A percentile compares a stretch with the other conserved stretches of the same genome.
These are phyloP conservation scores for Philopedon plagiatum DNA, from an alignment of 2,888 invertebrate species.

Conservation along the genomic window DNA sequence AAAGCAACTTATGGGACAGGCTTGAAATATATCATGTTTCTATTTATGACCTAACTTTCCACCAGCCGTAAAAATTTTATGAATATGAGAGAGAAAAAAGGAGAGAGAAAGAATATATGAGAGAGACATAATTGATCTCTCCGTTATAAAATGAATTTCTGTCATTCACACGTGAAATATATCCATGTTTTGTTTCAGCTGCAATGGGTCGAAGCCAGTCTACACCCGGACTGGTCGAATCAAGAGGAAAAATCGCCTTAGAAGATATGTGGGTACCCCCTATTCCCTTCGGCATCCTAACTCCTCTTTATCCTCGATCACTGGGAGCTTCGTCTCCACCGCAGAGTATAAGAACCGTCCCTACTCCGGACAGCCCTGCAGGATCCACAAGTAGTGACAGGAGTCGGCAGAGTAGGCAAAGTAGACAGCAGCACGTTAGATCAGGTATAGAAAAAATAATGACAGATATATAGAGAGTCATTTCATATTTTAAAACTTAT, in stretches of 20 bases:
- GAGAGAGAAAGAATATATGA: too few relatives aligned
- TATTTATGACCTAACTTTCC: too few relatives aligned
- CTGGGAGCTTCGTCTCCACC: constrained; percentile 68
- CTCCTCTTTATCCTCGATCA: constrained; percentile 65
- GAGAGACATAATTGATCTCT: too few relatives aligned
- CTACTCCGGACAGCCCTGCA: constrained; percentile 71
- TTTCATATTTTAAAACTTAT: too few relatives aligned
- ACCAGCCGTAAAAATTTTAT: too few relatives aligned
- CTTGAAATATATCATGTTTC: too few relatives aligned
- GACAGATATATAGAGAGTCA: too few relatives aligned
- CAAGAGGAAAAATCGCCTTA: constrained; percentile 88
- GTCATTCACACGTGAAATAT: too few relatives aligned
- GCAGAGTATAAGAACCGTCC: constrained; percentile 56
- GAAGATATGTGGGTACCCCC: constrained; percentile 88
- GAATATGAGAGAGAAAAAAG: too few relatives aligned
- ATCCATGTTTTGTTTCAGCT: constrained; percentile 76
- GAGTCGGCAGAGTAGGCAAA: constrained; percentile 60
- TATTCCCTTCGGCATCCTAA: constrained; percentile 59
- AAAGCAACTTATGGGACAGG: too few relatives aligned
- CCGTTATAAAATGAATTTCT: too few relatives aligned
- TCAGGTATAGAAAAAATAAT: constrained; percentile 64
- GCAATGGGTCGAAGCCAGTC: constrained; percentile 97
- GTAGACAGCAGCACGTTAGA: constrained; percentile 66
- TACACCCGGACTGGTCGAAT: constrained; percentile 95
- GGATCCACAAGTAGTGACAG: constrained; percentile 69